phyloP scores from a whole-genome alignment of 1,140 invertebrate genomes.

The Charaxes varanes region DNA sequence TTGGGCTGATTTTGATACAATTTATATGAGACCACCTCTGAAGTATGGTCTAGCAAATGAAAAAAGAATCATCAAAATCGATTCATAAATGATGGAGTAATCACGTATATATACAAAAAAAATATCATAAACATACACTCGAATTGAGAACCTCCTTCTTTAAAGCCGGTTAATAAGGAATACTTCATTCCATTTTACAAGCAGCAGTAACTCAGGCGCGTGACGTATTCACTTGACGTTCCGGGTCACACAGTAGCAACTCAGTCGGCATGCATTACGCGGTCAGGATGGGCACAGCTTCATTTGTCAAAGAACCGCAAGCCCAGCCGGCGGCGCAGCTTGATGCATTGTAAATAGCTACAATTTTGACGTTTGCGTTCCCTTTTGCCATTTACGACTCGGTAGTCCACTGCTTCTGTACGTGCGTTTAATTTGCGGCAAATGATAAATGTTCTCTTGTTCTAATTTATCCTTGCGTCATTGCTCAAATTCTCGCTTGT shows the following conservation, averaged over 20 bases:
- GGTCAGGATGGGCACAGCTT: conserved; percentile 39
- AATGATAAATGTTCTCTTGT: conserved; percentile 41
- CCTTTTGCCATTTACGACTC: conserved; percentile 41
- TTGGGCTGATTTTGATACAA: too few species aligned
- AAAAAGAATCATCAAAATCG: too few species aligned
- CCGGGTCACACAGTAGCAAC: conserved; percentile 36
- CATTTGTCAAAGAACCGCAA: conserved; percentile 66
- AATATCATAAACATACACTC: too few species aligned
- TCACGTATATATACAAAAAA: too few species aligned
- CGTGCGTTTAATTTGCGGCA: conserved; percentile 39
- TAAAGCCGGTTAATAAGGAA: too few species aligned
- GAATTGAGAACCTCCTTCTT: too few species aligned
- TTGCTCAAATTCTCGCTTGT: too few species aligned
- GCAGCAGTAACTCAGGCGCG: conserved; percentile 16
- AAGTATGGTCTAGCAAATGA: too few species aligned
- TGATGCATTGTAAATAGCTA: conserved; percentile 55
- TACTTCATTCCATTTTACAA: conserved; percentile 12
- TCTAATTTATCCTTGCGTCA: too few species aligned
- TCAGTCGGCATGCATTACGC: conserved; percentile 28
- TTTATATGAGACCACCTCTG: too few species aligned
- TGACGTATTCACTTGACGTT: conserved; percentile 24
- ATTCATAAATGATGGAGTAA: too few species aligned
- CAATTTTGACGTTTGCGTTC: conserved; percentile 55
- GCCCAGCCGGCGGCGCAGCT: conserved; percentile 26
- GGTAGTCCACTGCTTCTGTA: conserved; percentile 25